Evolutionary conservation across 1,140 invertebrate species (phyloP).

Genomic region (Caenorhabditis briggsae): DNA sequence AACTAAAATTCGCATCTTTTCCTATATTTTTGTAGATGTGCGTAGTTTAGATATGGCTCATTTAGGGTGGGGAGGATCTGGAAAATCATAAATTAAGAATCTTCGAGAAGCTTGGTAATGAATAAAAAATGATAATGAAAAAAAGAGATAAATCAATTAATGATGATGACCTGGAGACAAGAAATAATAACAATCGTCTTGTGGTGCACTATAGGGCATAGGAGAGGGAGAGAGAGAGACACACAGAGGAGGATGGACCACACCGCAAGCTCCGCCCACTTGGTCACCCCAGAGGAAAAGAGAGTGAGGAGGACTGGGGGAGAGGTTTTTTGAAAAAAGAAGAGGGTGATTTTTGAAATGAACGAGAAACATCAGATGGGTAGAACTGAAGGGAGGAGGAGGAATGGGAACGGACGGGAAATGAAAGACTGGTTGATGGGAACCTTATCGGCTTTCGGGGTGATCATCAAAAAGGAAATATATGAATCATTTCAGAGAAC

Average conservation of each 20-base stretch:
- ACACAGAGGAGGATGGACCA: background rate
- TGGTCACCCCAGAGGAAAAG: background rate
- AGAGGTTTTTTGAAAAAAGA: background rate
- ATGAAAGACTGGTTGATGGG: no score
- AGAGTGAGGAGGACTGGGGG: background rate
- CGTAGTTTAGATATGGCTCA: slow-evolving; percentile 14
- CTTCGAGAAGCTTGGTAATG: background rate
- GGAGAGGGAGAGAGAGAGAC: slow-evolving; percentile 1
- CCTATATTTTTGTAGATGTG: background rate
- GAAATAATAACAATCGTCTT: background rate
- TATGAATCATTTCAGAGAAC: no score
- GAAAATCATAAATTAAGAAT: background rate
- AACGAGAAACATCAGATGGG: background rate
- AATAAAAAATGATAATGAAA: background rate
- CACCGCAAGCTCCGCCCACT: slow-evolving; percentile 9
- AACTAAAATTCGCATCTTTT: background rate
- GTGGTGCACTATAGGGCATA: background rate
- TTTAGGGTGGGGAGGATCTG: background rate
- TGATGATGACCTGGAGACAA: no score
- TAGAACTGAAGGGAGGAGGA: no score
- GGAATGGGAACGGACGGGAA: no score
- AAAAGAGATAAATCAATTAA: background rate
- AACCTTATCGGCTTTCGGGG: no score
- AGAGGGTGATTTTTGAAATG: slow-evolving; percentile 16
- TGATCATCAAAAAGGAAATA: no score